Conservation (phyloP, 2,113 vertebrate genomes). For the Misgurnus anguillicaudatus region DNA sequence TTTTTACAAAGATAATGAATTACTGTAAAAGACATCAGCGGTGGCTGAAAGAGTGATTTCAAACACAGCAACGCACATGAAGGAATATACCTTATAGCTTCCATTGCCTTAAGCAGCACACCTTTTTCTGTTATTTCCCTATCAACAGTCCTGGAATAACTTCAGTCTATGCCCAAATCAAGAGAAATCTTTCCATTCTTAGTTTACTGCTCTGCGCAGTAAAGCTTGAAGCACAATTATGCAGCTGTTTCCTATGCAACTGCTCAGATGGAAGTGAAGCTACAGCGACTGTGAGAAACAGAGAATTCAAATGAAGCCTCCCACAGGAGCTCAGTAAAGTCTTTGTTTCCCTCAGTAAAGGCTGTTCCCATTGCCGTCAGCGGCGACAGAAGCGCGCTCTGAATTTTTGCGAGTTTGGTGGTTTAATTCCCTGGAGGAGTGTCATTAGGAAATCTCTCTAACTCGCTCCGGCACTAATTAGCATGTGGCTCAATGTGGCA, state of each 20-base stretch:
- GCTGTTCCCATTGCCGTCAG: slow-evolving; percentile 56
- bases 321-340: slow-evolving; percentile 51
- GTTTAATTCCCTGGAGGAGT: slow-evolving; percentile 44
- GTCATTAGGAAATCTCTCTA: slow-evolving; percentile 53
- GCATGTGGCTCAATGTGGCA: slow-evolving; percentile 51
- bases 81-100: too few relatives aligned
- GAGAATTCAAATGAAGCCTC: slow-evolving; percentile 57
- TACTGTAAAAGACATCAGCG: too few relatives aligned
- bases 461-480: slow-evolving; percentile 54
- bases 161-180: slow-evolving; percentile 29
- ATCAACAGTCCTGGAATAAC: slow-evolving; percentile 24
- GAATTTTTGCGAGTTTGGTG: slow-evolving; percentile 49
- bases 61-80: too few relatives aligned
- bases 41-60: too few relatives aligned
- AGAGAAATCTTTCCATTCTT: slow-evolving; percentile 41
- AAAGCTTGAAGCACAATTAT: slow-evolving; percentile 54
- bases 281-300: slow-evolving; percentile 49
- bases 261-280: slow-evolving; percentile 50
- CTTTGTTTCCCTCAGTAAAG: slow-evolving; percentile 57
- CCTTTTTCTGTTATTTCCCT: background rate
- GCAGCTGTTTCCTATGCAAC: slow-evolving; percentile 50
- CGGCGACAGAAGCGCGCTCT: slow-evolving; percentile 47
- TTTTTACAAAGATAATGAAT: too few relatives aligned
- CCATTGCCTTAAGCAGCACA: too few relatives aligned
- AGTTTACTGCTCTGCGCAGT: slow-evolving; percentile 35